phyloP scores from a whole-genome alignment of 2,888 invertebrate species.

The Adela reaumurella region DNA sequence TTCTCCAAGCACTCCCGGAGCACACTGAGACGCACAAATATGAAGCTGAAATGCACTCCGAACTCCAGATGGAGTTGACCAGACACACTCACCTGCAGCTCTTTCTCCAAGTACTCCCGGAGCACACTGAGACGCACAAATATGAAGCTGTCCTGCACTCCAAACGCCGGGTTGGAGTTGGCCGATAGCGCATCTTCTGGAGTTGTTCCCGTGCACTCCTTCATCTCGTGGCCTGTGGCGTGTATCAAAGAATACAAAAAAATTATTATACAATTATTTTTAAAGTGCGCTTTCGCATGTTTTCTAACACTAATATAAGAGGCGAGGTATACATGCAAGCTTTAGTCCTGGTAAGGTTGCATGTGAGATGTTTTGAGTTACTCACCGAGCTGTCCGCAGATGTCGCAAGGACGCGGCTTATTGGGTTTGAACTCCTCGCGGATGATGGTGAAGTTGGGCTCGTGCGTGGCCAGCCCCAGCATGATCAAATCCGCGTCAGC shows the following conservation, averaged over 20 bases:
- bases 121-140: slow-evolving; percentile 91
- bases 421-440: slow-evolving; percentile 98
- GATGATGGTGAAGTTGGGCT: slow-evolving; percentile 98
- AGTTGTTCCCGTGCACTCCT: slow-evolving; percentile 80
- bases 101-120: slow-evolving; percentile 88
- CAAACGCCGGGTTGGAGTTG: slow-evolving; percentile 60
- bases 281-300: too few species aligned
- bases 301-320: too few species aligned
- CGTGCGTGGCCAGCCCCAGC: slow-evolving; percentile 97
- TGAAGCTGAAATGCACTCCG: too few species aligned
- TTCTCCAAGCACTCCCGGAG: slow-evolving; percentile 90
- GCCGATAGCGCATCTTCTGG: slow-evolving; percentile 54
- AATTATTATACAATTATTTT: too few species aligned
- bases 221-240: slow-evolving; percentile 86
- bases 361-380: too few species aligned
- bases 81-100: slow-evolving; percentile 55
- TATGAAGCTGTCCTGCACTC: slow-evolving; percentile 81
- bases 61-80: too few species aligned
- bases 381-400: slow-evolving; percentile 80
- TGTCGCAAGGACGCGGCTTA: slow-evolving; percentile 91
- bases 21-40: too few species aligned
- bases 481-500: slow-evolving; percentile 98
- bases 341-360: too few species aligned
- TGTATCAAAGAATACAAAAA: too few species aligned
- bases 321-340: too few species aligned